Base-by-base conservation (phyloP, 2,113 vertebrate genomes). In the Alectura lathami region DNA sequence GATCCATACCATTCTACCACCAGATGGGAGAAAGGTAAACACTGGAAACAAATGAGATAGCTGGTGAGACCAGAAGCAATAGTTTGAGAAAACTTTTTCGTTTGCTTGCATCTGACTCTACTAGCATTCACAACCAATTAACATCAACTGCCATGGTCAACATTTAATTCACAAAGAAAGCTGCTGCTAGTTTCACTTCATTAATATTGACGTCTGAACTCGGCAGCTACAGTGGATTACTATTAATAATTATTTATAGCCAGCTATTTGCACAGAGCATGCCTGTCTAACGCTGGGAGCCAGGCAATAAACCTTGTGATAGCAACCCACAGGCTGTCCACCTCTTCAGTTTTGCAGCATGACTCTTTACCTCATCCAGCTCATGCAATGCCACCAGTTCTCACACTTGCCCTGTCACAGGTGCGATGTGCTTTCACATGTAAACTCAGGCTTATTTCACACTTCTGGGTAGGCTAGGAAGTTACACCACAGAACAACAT, bases 191-290 rank as follows among this genome's bases (percentile, higher is more conserved):
- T 93, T 96, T 95, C 75, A 89, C 82, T 92, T 94, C 88, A 91
- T 96, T 93, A 94, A 84, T 89, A 91, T 60, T 83, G 93, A 93
- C 36, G 14, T 40, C 79, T 74, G 79, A 89, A 93, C 83, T 88
- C 68, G 45, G 67, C 8, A 66, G 84, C 56, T 74, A 59, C 67
- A 59, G 67, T 21, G 67, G 78, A 84, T 94, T 91, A 87, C 67
- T 77, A 86, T 74, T 88, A 94, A 94, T 89, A 83, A 93, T 93
- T 88, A 92, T 64, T 91, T 89, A 88, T 56, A 47, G 66, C 20
- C 60, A 87, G 26, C 0, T 0, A 56, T 72, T 86, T 90, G 51
- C 51, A 90, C 72, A 89, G 80, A 72, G 57, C 42, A n/a, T 40
- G 42, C 62, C 42, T 77, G 42, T 36, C 42, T 83, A 51, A 27